These are phyloP conservation scores for Coelinius sp. DNA, from an alignment of 2,888 invertebrate genomes.

Conservation along the genomic window DNA sequence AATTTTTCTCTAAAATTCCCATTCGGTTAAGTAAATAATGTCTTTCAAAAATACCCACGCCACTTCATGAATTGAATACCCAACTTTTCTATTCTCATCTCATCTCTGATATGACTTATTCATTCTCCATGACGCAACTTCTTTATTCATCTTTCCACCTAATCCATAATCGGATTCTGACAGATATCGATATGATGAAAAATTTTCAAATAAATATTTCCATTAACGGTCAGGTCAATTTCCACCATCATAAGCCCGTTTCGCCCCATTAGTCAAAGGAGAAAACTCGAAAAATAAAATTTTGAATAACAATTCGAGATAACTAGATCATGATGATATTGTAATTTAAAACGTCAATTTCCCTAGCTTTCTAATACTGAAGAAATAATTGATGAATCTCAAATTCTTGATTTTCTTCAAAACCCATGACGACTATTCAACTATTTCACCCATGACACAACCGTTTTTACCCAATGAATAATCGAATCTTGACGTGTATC, in stretches of 20 bases:
- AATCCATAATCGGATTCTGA: slow-evolving; percentile 30
- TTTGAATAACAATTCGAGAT: too few species aligned
- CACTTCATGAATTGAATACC: slow-evolving; percentile 8
- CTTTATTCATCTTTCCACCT: background rate
- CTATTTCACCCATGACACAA: too few species aligned
- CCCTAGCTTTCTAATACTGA: too few species aligned
- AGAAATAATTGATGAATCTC: too few species aligned
- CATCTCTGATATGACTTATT: background rate
- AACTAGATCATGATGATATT: too few species aligned
- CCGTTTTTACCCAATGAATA: slow-evolving; percentile 14
- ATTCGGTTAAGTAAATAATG: background rate
- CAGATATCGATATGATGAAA: background rate
- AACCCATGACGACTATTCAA: too few species aligned
- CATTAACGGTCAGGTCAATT: too few species aligned
- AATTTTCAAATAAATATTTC: background rate
- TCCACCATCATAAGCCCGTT: too few species aligned
- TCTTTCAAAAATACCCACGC: slow-evolving; percentile 14
- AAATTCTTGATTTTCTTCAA: background rate
- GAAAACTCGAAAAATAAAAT: too few species aligned
- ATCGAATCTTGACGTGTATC: slow-evolving; percentile 23
- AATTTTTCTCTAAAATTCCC: background rate
- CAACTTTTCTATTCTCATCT: slow-evolving; percentile 6
- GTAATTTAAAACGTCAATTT: too few species aligned
- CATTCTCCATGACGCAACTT: background rate
- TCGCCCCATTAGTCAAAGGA: too few species aligned